phyloP scores from a whole-genome alignment of 2,113 vertebrate genomes.

The Thinocorus orbignyianus region DNA sequence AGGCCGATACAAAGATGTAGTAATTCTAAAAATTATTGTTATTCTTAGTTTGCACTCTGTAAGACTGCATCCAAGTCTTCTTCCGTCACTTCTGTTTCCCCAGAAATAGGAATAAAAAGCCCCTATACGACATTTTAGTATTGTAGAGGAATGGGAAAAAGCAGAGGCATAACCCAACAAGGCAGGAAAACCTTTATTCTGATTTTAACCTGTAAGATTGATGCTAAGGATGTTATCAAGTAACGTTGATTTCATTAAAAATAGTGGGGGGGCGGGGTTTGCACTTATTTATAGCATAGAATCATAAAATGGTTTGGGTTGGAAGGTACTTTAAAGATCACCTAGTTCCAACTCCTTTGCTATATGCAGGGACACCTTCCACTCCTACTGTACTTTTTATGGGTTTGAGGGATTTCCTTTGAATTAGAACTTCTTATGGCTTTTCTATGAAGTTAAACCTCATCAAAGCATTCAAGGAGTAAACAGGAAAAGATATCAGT shows the following conservation, averaged over 20 bases:
- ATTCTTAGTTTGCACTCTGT: background rate
- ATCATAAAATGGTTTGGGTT: background rate
- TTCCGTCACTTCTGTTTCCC: background rate
- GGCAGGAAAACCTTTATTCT: background rate
- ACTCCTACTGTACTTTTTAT: background rate
- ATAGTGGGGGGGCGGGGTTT: too few species aligned
- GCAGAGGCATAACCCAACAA: background rate
- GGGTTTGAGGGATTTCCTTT: background rate
- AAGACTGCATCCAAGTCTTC: background rate
- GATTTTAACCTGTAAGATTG: background rate
- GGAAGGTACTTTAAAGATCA: background rate
- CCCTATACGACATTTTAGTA: rapidly evolving
- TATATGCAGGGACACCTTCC: background rate
- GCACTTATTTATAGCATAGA: background rate
- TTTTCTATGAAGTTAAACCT: background rate
- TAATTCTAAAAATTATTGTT: rapidly evolving
- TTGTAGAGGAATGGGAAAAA: background rate
- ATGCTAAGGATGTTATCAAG: background rate
- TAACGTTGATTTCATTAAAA: background rate
- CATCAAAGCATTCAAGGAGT: background rate
- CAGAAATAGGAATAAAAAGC: background rate
- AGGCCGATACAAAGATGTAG: background rate
- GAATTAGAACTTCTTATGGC: background rate
- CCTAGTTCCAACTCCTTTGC: rapidly evolving
- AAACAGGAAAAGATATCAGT: background rate